Percentiles rank a stretch among this genome's conserved stretches.
These are phyloP conservation scores for Varroa destructor DNA, from an alignment of 1,140 invertebrate species.

Conservation along the genomic window DNA sequence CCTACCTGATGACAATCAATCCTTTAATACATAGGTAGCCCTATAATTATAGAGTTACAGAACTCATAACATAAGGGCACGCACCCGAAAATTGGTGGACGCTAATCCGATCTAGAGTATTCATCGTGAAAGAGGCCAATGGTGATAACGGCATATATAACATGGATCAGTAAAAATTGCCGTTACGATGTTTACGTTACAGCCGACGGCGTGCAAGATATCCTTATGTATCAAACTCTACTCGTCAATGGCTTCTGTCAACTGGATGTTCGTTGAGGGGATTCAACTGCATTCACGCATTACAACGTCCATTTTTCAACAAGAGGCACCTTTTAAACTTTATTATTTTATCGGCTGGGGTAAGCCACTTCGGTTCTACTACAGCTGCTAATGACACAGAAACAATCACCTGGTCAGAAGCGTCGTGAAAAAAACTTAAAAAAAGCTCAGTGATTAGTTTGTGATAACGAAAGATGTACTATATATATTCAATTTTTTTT, in stretches of 20 bases:
- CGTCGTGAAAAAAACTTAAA: background rate
- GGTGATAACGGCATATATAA: no score
- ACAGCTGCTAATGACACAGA: no score
- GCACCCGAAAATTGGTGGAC: no score
- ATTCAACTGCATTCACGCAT: conserved; percentile 44
- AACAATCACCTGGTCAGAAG: no score
- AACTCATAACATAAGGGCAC: no score
- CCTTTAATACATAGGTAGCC: no score
- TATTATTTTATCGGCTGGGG: conserved; percentile 47
- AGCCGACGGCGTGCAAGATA: conserved; percentile 45
- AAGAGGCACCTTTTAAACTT: conserved; percentile 43
- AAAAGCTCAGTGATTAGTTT: background rate
- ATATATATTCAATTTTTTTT: conserved; percentile 15
- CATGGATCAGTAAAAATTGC: no score
- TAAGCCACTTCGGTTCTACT: conserved; percentile 37
- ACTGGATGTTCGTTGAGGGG: conserved; percentile 51
- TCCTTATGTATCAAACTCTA: conserved; percentile 44
- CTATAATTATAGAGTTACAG: no score
- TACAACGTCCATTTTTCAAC: conserved; percentile 45
- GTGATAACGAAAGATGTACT: no score
- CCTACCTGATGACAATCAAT: no score
- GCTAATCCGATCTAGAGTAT: no score
- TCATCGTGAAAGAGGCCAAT: no score
- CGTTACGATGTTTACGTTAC: conserved; percentile 29
- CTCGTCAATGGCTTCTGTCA: conserved; percentile 44